These are phyloP conservation scores for Eilema depressum DNA, from an alignment of 2,888 invertebrate genomes.

Conservation along the genomic window DNA sequence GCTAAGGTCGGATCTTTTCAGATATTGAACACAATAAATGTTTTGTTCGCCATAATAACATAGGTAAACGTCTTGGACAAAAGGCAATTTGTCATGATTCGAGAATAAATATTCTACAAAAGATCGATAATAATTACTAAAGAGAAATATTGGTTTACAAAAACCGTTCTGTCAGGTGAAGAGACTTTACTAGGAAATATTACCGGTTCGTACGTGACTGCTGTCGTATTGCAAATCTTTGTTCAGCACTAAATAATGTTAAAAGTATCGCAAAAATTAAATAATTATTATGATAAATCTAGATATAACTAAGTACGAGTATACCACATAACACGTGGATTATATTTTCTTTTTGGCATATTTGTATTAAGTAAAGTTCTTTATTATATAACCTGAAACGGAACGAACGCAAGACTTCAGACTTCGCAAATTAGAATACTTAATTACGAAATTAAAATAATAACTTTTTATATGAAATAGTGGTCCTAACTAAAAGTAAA, in stretches of 20 bases:
- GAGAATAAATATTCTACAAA: slow-evolving; percentile 28
- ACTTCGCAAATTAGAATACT: neutral
- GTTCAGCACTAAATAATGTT: slow-evolving; percentile 18
- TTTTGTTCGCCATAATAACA: slow-evolving; percentile 32
- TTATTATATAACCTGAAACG: neutral
- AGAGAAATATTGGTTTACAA: slow-evolving; percentile 14
- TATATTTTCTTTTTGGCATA: neutral
- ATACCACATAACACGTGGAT: neutral
- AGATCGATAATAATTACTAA: slow-evolving; percentile 23
- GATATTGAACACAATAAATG: slow-evolving; percentile 32
- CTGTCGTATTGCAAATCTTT: slow-evolving; percentile 32
- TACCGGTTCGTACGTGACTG: slow-evolving; percentile 43
- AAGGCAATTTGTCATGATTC: slow-evolving; percentile 33
- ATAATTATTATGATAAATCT: slow-evolving; percentile 28
- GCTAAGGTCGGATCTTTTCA: slow-evolving; percentile 23
- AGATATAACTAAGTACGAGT: slow-evolving; percentile 6
- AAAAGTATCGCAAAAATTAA: slow-evolving; percentile 41
- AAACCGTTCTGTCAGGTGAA: slow-evolving; percentile 30
- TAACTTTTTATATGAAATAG: neutral
- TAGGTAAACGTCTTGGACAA: slow-evolving; percentile 26
- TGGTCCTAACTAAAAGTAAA: neutral
- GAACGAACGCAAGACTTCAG: slow-evolving; percentile 2
- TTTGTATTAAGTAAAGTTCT: slow-evolving; percentile 8
- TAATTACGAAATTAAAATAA: neutral
- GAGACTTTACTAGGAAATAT: slow-evolving; percentile 47